Conservation (phyloP, 1,140 invertebrate genomes). For the Lordiphosa collinella region DNA sequence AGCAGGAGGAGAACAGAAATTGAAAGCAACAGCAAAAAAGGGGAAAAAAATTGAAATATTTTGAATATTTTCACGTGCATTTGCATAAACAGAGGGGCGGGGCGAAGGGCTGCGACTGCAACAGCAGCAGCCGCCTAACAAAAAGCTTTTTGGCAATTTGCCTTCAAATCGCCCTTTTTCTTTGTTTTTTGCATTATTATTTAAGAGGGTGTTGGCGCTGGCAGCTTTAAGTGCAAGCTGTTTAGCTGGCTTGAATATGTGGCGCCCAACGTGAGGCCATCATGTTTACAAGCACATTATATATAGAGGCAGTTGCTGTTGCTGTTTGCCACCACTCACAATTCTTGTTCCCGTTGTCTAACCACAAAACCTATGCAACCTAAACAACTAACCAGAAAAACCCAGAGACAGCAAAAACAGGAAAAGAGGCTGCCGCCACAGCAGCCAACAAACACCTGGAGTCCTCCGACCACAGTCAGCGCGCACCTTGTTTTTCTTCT, state of each 20-base stretch:
- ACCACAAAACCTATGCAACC: constrained; percentile 34
- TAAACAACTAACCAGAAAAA: too few relatives aligned
- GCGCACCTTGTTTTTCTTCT: constrained; percentile 27
- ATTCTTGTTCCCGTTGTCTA: constrained; percentile 9
- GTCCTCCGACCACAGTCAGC: background rate
- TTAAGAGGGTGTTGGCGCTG: background rate
- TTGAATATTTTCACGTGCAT: constrained; percentile 77
- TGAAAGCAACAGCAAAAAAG: constrained; percentile 15
- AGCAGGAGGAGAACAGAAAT: background rate
- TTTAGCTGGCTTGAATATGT: too few relatives aligned
- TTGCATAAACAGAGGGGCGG: constrained; percentile 50
- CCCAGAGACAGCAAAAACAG: constrained; percentile 27
- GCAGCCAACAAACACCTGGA: constrained; percentile 24
- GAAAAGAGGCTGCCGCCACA: constrained; percentile 33
- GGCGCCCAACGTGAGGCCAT: too few relatives aligned
- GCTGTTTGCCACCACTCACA: constrained; percentile 10
- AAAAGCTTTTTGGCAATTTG: constrained; percentile 75
- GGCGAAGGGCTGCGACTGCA: constrained; percentile 1
- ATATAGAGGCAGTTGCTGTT: constrained; percentile 1
- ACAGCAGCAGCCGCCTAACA: constrained; percentile 20
- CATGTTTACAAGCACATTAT: too few relatives aligned
- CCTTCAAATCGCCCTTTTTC: constrained; percentile 45
- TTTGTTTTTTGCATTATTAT: constrained; percentile 1
- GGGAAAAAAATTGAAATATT: constrained; percentile 56
- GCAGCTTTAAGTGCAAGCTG: too few relatives aligned